Percentiles rank a stretch among this genome's conserved stretches.
Evolutionary conservation across 1,140 invertebrate species (phyloP).

Genomic region (Drosophila insularis): DNA sequence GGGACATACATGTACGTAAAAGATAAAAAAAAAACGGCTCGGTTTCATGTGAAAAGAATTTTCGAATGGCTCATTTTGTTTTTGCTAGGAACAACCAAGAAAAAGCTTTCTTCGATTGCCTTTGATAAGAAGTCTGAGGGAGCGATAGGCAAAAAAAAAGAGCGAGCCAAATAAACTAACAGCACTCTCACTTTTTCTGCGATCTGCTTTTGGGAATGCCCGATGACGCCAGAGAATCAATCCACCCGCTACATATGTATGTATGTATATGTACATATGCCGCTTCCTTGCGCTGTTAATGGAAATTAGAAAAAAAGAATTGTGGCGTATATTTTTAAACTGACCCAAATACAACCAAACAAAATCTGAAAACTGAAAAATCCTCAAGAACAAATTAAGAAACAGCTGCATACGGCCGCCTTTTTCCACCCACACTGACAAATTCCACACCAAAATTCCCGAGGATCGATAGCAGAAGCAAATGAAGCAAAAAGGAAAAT

Average conservation of each 20-base stretch:
- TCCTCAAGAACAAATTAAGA: conserved; percentile 62
- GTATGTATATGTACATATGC: background rate
- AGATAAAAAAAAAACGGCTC: conserved; percentile 61
- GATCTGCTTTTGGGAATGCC: conserved; percentile 15
- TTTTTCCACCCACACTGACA: conserved; percentile 25
- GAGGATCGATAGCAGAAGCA: background rate
- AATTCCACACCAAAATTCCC: conserved; percentile 9
- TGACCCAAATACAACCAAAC: conserved; percentile 58
- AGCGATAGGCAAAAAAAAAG: conserved; percentile 9
- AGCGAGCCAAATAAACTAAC: conserved; percentile 21
- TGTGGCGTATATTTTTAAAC: conserved; percentile 65
- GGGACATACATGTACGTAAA: conserved; percentile 37
- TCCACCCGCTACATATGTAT: background rate
- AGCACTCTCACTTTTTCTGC: conserved; percentile 28
- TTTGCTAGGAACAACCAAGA: conserved; percentile 39
- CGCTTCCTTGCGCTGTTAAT: conserved; percentile 57
- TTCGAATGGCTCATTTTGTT: conserved; percentile 28
- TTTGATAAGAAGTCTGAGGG: conserved; percentile 35
- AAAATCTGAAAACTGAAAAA: conserved; percentile 36
- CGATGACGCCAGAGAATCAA: conserved; percentile 10
- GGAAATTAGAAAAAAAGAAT: conserved; percentile 57
- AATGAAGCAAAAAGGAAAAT: conserved; percentile 5
- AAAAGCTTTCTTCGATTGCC: conserved; percentile 39
- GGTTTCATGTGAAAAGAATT: conserved; percentile 49
- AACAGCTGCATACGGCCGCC: conserved; percentile 47